Evolutionary conservation across 2,113 vertebrate genomes (phyloP), one percentile per base, ranked within the genome.

Genomic region (Phaethornis superciliosus): DNA sequence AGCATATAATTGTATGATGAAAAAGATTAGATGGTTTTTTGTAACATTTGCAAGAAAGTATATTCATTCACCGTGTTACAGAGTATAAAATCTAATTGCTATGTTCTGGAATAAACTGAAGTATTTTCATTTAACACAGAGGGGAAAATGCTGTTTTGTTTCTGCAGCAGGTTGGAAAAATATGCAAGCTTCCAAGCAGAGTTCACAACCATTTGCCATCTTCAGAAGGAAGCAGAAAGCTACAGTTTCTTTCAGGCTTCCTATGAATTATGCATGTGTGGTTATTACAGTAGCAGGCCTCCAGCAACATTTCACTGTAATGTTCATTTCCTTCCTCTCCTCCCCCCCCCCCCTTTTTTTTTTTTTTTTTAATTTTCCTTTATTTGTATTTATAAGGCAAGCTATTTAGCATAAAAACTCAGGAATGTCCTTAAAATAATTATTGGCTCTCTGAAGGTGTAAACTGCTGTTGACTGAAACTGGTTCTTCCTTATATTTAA

Each of bases 321-420:
- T 78, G 52, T 67, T 92, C 88, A 82, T 95, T 94, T 93, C 40
- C 40, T 11, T 11, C 40, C 40, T 11, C 40, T 12, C 40, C 9
- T n/a, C 37, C 11, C 37, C 37, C 40, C 40, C 40, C 40, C 10
- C 87, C 54, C 46, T 60, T 33, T 10, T 56, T 56, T 68, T 81
- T 65, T 40, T 68, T 54, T 54, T 68, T 18, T 86, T 81, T 62
- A 35, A 76, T 84, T 81, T 87, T 83, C 58, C 14, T 0, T 81
- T 93, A 65, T 93, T 94, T 94, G 74, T 65, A 64, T 91, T 95
- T 92, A 80, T 85, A 95, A 77, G 35, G 28, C 71, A 81, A 85
- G 15, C 56, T 81, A 68, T 20, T 33, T 60, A 65, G 70, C 47
- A 77, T 51, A 62, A 75, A 89, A 93, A 58, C 4, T 6, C 30